Percentiles rank a stretch among this genome's conserved stretches.
phyloP scores from a whole-genome alignment of 2,888 invertebrate genomes.

The Drosophila quinaria region DNA sequence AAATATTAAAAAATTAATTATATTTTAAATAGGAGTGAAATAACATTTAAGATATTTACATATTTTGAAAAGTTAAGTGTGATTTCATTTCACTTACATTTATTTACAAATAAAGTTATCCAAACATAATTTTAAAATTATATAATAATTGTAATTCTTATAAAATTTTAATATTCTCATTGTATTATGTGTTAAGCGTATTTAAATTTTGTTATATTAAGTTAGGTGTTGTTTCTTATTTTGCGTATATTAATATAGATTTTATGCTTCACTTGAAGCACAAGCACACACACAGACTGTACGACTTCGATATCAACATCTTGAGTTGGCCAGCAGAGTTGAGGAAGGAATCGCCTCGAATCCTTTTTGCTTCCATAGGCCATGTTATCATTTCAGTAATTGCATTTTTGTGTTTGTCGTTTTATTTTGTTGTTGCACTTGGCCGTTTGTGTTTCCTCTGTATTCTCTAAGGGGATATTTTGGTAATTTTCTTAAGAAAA shows the following conservation, averaged over 20 bases:
- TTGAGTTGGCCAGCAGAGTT: slow-evolving; percentile 38
- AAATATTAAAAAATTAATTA: no score
- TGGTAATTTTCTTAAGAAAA: slow-evolving; percentile 77
- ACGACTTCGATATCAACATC: slow-evolving; percentile 46
- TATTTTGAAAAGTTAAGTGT: not conserved
- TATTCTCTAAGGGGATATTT: slow-evolving; percentile 71
- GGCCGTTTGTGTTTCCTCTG: slow-evolving; percentile 55
- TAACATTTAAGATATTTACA: no score
- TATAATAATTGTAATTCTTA: no score
- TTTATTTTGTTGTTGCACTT: slow-evolving; percentile 54
- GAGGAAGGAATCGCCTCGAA: slow-evolving; percentile 47
- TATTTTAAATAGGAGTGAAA: no score
- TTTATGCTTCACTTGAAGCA: slow-evolving; percentile 65
- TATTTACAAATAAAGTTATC: no score
- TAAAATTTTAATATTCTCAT: no score
- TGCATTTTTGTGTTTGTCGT: slow-evolving; percentile 79
- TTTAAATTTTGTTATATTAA: slow-evolving; percentile 9
- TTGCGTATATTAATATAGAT: slow-evolving; percentile 69
- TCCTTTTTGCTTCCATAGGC: slow-evolving; percentile 68
- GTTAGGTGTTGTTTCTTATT: slow-evolving; percentile 9
- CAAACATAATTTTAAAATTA: no score
- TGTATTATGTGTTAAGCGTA: slow-evolving; percentile 16
- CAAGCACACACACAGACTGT: slow-evolving; percentile 14
- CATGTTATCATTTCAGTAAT: slow-evolving; percentile 80
- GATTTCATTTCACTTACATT: not conserved